phyloP scores from a whole-genome alignment of 2,113 vertebrate genomes.

The Pachypanchax playfairii region DNA sequence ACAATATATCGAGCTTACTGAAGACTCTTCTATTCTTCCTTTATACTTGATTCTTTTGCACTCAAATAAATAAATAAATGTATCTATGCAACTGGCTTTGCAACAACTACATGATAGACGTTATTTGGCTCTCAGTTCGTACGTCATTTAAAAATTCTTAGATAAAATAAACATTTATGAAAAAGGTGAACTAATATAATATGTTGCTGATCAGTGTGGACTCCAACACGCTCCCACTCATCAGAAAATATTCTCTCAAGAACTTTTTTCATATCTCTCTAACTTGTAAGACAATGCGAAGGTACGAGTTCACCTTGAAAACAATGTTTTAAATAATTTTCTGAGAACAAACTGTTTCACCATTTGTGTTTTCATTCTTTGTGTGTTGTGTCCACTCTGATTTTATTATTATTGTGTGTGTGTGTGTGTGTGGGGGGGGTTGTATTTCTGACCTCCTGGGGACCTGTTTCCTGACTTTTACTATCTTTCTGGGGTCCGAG shows the following conservation, averaged over 20 bases:
- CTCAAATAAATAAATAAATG: slow-evolving; percentile 64
- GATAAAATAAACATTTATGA: slow-evolving; percentile 14
- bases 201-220: slow-evolving; percentile 58
- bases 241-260: not conserved
- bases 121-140: slow-evolving; percentile 20
- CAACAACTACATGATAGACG: slow-evolving; percentile 15
- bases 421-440: too few relatives aligned
- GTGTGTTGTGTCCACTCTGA: not conserved
- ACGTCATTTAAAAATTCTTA: slow-evolving; percentile 20
- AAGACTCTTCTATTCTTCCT: slow-evolving; percentile 33
- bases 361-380: not conserved
- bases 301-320: slow-evolving; percentile 14
- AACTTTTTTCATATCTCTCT: not conserved
- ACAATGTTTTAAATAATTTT: slow-evolving; percentile 33
- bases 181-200: slow-evolving; percentile 63
- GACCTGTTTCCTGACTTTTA: too few relatives aligned
- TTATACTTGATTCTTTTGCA: slow-evolving; percentile 71
- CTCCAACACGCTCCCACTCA: slow-evolving; percentile 4
- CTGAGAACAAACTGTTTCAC: not conserved
- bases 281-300: not conserved
- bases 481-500: too few relatives aligned
- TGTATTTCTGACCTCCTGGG: too few relatives aligned
- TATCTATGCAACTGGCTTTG: slow-evolving; percentile 60
- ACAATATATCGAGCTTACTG: slow-evolving; percentile 43
- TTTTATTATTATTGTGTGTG: too few relatives aligned